Conservation (phyloP, 2,113 vertebrate genomes). For the Mungos mungo region DNA sequence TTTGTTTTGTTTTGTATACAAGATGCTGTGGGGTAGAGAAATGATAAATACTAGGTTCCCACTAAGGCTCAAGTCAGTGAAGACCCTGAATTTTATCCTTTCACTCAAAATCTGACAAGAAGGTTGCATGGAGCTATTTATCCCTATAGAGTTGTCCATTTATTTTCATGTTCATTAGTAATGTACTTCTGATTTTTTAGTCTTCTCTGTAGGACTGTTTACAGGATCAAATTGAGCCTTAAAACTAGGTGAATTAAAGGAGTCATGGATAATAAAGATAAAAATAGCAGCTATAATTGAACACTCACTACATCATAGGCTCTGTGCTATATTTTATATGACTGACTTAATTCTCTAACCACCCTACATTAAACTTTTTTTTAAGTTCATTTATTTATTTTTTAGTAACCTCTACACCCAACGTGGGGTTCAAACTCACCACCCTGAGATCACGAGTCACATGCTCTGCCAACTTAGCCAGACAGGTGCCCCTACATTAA, state of each 20-base stretch:
- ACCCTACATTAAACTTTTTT: neutral
- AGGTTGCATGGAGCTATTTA: neutral
- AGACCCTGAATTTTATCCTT: neutral
- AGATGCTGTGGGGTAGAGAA: neutral
- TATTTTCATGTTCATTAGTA: neutral
- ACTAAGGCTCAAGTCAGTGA: neutral
- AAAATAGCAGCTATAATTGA: neutral
- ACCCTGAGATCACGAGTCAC: neutral
- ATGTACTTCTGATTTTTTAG: conserved; percentile 4
- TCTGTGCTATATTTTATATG: neutral
- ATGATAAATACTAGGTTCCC: neutral
- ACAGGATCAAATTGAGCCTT: neutral
- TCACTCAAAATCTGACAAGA: neutral
- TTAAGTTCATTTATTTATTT: neutral
- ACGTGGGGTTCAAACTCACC: neutral
- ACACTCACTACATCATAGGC: neutral
- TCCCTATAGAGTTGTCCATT: neutral
- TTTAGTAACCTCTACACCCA: neutral
- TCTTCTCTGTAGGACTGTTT: neutral
- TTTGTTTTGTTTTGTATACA: neutral
- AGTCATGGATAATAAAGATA: neutral
- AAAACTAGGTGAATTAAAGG: neutral
- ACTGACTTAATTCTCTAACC: neutral
- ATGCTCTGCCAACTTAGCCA: neutral
- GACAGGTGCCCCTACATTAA: neutral